phyloP scores from a whole-genome alignment of 2,888 invertebrate genomes.

The Drosophila emarginata region DNA sequence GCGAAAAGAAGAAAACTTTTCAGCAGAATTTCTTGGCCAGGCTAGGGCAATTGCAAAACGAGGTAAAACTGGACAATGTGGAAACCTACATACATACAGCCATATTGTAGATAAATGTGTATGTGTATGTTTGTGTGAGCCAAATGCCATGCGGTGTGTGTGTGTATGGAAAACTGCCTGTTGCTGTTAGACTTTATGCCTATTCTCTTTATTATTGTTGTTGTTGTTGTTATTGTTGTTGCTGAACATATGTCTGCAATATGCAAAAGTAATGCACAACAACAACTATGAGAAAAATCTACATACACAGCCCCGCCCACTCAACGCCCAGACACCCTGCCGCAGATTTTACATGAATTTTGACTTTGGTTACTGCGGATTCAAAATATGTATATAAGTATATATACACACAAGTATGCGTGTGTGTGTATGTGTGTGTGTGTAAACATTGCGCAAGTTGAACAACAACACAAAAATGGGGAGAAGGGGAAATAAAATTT shows the following conservation, averaged over 20 bases:
- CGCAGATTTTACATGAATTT: constrained; percentile 61
- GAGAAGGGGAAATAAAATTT: constrained; percentile 27
- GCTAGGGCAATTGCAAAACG: constrained; percentile 34
- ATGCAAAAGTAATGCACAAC: constrained; percentile 75
- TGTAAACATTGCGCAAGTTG: constrained; percentile 72
- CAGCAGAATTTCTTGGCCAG: constrained; percentile 56
- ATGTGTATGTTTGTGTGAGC: constrained; percentile 4
- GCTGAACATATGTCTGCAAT: constrained; percentile 74
- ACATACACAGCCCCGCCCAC: neutral
- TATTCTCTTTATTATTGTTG: constrained; percentile 15
- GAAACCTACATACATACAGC: constrained; percentile 11
- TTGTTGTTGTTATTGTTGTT: constrained; percentile 19
- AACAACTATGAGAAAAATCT: neutral
- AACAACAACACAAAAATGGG: constrained; percentile 44
- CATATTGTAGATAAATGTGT: neutral
- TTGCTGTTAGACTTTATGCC: constrained; percentile 33
- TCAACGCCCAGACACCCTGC: constrained; percentile 12
- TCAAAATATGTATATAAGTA: constrained; percentile 6
- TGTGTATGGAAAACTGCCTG: constrained; percentile 38
- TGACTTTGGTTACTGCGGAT: constrained; percentile 67
- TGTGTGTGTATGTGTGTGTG: constrained; percentile 35
- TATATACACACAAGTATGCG: neutral
- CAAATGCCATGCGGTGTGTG: constrained; percentile 28
- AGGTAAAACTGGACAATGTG: constrained; percentile 45
- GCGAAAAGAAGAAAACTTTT: constrained; percentile 34